Conservation (phyloP, 1,140 invertebrate genomes). For the Psix sp. region DNA sequence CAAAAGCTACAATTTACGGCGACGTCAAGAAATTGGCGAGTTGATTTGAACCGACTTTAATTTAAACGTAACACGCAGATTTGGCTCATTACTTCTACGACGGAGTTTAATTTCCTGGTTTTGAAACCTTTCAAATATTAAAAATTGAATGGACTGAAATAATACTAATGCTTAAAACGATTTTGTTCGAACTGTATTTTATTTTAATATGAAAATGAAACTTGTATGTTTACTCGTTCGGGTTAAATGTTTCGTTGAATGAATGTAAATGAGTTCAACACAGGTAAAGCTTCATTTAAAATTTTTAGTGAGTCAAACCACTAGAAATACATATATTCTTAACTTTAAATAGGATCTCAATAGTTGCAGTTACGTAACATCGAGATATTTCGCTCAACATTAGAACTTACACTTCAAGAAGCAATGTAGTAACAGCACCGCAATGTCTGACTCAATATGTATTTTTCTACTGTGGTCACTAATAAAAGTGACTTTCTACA, state of each 20-base stretch:
- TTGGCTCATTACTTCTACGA: no score
- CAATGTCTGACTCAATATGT: constrained; percentile 56
- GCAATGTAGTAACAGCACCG: constrained; percentile 34
- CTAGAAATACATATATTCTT: constrained; percentile 12
- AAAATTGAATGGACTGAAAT: no score
- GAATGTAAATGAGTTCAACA: no score
- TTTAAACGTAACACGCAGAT: constrained; percentile 17
- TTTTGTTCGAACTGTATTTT: no score
- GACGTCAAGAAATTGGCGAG: background rate
- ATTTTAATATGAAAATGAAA: no score
- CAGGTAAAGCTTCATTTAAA: no score
- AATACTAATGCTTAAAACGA: no score
- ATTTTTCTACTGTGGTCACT: constrained; percentile 51
- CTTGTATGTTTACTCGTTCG: no score
- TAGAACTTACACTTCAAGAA: constrained; percentile 43
- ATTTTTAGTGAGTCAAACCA: no score
- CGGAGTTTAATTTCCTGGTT: no score
- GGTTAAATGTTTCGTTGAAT: no score
- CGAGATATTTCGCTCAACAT: constrained; percentile 34
- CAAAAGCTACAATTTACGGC: constrained; percentile 14
- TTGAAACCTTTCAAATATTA: no score
- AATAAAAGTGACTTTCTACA: constrained; percentile 43
- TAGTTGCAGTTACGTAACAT: constrained; percentile 28
- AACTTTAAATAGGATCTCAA: constrained; percentile 21
- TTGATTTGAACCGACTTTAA: constrained; percentile 21